Conservation (phyloP, 2,113 vertebrate species). For the Chloebia gouldiae region DNA sequence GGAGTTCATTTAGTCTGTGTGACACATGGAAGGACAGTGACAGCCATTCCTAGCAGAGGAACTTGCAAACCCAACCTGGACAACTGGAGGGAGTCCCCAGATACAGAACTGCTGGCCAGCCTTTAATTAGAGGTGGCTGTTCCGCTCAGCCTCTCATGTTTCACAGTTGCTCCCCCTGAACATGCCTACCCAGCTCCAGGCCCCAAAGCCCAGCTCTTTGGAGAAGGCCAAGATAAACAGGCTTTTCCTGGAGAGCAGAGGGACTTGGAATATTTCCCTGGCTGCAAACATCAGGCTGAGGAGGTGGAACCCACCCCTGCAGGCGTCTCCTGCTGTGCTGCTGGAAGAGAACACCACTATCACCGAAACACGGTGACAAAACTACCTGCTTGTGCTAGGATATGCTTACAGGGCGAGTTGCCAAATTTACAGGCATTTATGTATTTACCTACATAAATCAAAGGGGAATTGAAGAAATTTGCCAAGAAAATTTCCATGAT, state of each 20-base stretch:
- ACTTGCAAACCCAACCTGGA: not conserved
- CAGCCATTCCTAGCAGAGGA: not conserved
- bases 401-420: not conserved
- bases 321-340: not conserved
- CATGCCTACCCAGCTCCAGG: not conserved
- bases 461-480: not conserved
- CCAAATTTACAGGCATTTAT: not conserved
- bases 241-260: conserved; percentile 4
- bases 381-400: not conserved
- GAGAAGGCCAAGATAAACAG: not conserved
- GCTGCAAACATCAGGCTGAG: not conserved
- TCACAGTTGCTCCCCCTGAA: not conserved
- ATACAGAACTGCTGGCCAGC: not conserved
- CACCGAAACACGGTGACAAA: not conserved
- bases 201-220: not conserved
- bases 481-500: not conserved
- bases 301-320: not conserved
- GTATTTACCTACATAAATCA: not conserved
- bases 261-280: not conserved
- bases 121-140: not conserved
- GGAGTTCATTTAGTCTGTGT: not conserved
- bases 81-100: not conserved
- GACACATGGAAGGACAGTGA: not conserved
- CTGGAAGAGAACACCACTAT: not conserved
- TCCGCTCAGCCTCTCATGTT: not conserved